Conservation (phyloP, 92 coral and sea anemone species). For the Siderastrea siderea region DNA sequence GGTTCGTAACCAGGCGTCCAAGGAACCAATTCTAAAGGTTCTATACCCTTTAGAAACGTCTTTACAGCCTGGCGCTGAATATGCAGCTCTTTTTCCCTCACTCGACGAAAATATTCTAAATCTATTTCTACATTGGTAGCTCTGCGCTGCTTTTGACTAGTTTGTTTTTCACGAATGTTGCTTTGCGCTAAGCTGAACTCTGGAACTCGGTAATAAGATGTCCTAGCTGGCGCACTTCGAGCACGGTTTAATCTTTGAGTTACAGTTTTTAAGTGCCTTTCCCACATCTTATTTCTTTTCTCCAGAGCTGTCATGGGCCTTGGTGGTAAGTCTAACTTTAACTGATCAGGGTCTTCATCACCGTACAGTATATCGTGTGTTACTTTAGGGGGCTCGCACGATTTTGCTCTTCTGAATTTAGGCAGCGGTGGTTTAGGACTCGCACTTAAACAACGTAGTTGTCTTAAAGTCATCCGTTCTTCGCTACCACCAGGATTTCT, state of each 20-base stretch:
- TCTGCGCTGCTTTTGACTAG: slow-evolving; percentile 15
- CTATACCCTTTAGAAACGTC: slow-evolving; percentile 72
- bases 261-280: slow-evolving; percentile 76
- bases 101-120: slow-evolving; percentile 65
- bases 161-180: slow-evolving; percentile 25
- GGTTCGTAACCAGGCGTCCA: slow-evolving; percentile 73
- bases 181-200: slow-evolving; percentile 58
- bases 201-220: slow-evolving; percentile 75
- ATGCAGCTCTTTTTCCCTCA: slow-evolving; percentile 72
- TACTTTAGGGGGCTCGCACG: slow-evolving; percentile 65
- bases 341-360: neutral
- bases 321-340: slow-evolving; percentile 49
- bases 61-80: slow-evolving; percentile 77
- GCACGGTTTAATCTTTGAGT: slow-evolving; percentile 91
- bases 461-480: slow-evolving; percentile 52
- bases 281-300: slow-evolving; percentile 86
- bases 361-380: slow-evolving; percentile 8
- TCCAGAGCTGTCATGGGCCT: slow-evolving; percentile 96
- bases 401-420: slow-evolving; percentile 72
- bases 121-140: slow-evolving; percentile 57
- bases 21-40: slow-evolving; percentile 79
- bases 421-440: slow-evolving; percentile 89
- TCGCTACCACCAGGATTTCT: slow-evolving; percentile 16
- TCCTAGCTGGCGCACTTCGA: slow-evolving; percentile 91
- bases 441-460: slow-evolving; percentile 81